Conservation (phyloP, 2,113 vertebrate genomes). For the Ptychochromis oligacanthus region DNA sequence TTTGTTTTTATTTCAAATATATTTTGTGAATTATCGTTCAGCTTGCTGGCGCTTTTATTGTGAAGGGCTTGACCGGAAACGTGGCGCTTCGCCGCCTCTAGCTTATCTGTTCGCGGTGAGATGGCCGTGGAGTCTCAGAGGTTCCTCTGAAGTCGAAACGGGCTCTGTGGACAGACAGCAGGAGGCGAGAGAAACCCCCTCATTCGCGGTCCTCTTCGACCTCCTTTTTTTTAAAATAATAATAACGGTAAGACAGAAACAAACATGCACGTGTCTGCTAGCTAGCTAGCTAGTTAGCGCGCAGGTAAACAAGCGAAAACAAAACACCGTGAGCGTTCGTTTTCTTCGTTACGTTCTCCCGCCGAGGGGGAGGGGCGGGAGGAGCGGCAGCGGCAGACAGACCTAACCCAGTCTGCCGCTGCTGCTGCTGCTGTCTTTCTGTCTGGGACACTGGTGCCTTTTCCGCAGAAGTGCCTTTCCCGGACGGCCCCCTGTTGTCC, state of each 20-base stretch:
- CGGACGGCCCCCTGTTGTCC: neutral
- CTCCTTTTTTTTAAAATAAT: conserved; percentile 1
- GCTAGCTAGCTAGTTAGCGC: neutral
- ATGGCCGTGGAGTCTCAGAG: conserved; percentile 58
- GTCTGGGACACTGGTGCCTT: conserved; percentile 1
- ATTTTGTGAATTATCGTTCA: neutral
- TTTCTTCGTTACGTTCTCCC: conserved; percentile 61
- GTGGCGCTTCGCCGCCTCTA: fast-evolving
- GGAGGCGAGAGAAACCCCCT: conserved; percentile 35
- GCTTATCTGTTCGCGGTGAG: conserved; percentile 27
- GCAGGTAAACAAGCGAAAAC: conserved; percentile 46
- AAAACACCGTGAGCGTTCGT: conserved; percentile 56
- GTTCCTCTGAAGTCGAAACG: conserved; percentile 65
- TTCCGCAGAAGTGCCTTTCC: neutral
- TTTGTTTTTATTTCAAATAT: neutral
- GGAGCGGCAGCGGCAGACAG: conserved; percentile 44
- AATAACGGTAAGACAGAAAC: conserved; percentile 55
- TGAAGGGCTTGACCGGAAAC: conserved; percentile 47
- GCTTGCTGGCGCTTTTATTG: conserved; percentile 40
- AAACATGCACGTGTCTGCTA: conserved; percentile 18
- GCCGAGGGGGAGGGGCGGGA: conserved; percentile 69
- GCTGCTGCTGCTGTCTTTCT: conserved; percentile 18
- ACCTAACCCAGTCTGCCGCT: conserved; percentile 30
- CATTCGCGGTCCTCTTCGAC: conserved; percentile 14
- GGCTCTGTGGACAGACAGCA: conserved; percentile 59